Evolutionary conservation across 2,888 invertebrate genomes (phyloP).

Genomic region (Tenthredo amoena): DNA sequence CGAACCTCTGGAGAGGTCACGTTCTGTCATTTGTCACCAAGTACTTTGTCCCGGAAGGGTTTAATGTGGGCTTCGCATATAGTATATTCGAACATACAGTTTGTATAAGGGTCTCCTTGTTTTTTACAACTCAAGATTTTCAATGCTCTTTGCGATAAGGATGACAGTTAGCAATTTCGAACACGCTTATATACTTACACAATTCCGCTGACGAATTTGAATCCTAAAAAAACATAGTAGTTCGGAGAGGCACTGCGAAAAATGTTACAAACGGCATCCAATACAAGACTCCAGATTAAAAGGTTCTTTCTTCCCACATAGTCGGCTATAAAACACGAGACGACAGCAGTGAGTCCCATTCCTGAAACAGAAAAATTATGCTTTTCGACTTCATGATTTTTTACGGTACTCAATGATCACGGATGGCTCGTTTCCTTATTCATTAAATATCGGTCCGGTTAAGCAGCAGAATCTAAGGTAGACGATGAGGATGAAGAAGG

Average conservation of each 20-base stretch:
- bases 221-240: slow-evolving; percentile 83
- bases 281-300: slow-evolving; percentile 84
- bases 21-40: slow-evolving; percentile 25
- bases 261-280: slow-evolving; percentile 83
- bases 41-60: slow-evolving; percentile 16
- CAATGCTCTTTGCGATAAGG: background rate
- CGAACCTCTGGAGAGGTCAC: background rate
- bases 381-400: background rate
- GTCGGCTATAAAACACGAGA: slow-evolving; percentile 90
- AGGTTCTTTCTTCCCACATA: slow-evolving; percentile 85
- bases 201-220: slow-evolving; percentile 87
- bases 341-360: slow-evolving; percentile 87
- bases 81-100: background rate
- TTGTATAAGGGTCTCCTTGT: background rate
- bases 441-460: background rate
- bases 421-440: background rate
- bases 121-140: background rate
- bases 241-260: slow-evolving; percentile 84
- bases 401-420: background rate
- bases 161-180: background rate
- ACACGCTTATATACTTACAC: slow-evolving; percentile 81
- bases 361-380: slow-evolving; percentile 78
- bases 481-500: background rate
- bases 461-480: background rate
- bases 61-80: background rate